Evolutionary conservation across 2,113 vertebrate genomes (phyloP).

Genomic region (Leucoraja erinaceus): DNA sequence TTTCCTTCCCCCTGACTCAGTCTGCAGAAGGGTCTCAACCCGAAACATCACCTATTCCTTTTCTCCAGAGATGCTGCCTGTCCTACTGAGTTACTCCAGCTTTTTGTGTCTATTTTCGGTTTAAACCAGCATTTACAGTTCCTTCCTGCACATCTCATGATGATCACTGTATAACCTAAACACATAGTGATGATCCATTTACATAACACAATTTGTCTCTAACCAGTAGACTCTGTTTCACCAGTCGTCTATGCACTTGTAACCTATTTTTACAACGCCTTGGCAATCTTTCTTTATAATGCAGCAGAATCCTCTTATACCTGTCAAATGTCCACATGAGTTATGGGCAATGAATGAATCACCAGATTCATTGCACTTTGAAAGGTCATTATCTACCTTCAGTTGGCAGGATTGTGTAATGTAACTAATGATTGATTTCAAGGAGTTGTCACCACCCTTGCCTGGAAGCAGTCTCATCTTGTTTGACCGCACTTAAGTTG

Average conservation of each 20-base stretch:
- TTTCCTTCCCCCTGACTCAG: too few relatives aligned
- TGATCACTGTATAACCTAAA: background rate
- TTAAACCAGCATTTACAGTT: too few relatives aligned
- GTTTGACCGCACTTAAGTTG: background rate
- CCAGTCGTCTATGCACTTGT: background rate
- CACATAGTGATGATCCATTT: background rate
- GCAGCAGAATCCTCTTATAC: background rate
- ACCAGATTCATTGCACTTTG: constrained; percentile 32
- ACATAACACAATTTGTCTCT: background rate
- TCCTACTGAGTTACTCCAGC: too few relatives aligned
- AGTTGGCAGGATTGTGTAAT: background rate
- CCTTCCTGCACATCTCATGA: too few relatives aligned
- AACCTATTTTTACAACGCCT: background rate
- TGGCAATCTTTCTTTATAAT: background rate
- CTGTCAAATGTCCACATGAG: background rate
- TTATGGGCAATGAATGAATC: constrained; percentile 3
- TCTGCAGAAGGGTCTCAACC: too few relatives aligned
- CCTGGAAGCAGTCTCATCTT: background rate
- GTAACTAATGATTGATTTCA: background rate
- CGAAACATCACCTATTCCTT: too few relatives aligned
- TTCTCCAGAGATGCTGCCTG: too few relatives aligned
- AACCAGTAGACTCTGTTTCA: background rate
- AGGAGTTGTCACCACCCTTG: background rate
- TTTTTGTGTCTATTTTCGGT: too few relatives aligned
- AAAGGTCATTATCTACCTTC: constrained; percentile 16